Base-by-base conservation (phyloP, 2,888 invertebrate species). In the Cataglyphis cursor region DNA sequence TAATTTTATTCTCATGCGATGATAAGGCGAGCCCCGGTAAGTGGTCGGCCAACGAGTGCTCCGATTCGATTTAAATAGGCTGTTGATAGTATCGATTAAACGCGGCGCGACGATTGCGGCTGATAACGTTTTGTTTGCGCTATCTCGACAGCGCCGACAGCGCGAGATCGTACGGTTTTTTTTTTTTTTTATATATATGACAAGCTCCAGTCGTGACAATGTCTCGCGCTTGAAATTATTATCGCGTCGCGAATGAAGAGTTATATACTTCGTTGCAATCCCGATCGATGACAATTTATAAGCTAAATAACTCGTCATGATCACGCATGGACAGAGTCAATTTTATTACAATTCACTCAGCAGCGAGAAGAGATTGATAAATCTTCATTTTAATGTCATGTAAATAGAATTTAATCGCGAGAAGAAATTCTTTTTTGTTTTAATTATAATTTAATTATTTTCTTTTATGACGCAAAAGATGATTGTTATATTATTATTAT, bases 1-100 rank as follows among this genome's bases (percentile, higher is more conserved):
- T 80, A 87, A 88, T 88, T 85, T 81, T 81, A 81, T 89, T 85
- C 85, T 82, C 81, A 81, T 62, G 38, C 24, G 31, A 76, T 76
- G 84, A 89, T 87, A 87, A 88, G 83, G 65, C 59, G 51, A 51
- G n/a, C 48, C 73, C 81, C 61, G 81, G 74, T 61, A 81, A 88
- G 61, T 66, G 83, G 66, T 9, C 76, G 75, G 35, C 24, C 35
- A 31, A 31, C 76, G 41, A 28, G 51, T 44, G 51, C 75, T 15
- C 35, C 41, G 84, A 61, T 68, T 75, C 73, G 73, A 62, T 66
- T 38, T 66, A 73, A 86, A 61, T 62, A 51, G 41, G 48, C 73
- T 62, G 78, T 75, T 66, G 81, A 84, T 84, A 86, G 62, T 44
- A 28, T 54, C 66, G 51, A 64, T 75, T 83, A 83, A 88, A 87